phyloP scores from a whole-genome alignment of 2,797 vertebrate species.

The Cuniculus paca region DNA sequence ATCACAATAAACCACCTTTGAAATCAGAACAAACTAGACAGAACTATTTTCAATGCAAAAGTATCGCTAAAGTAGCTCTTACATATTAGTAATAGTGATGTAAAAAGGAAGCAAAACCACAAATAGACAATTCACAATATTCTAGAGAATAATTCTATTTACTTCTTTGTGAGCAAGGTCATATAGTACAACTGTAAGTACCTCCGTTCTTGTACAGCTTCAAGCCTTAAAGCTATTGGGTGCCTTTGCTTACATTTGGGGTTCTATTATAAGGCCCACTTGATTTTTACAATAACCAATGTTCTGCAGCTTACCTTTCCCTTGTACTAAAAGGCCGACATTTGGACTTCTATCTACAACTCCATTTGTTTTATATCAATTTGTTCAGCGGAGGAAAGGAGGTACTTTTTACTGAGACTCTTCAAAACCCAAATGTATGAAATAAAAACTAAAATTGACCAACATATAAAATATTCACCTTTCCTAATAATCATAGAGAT shows the following conservation, averaged over 20 bases:
- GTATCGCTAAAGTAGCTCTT: slow-evolving; percentile 15
- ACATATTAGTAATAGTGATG: slow-evolving; percentile 42
- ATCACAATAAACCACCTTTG: neutral
- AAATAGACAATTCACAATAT: neutral
- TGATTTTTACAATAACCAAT: slow-evolving; percentile 38
- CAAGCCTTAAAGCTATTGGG: neutral
- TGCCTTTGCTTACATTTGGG: slow-evolving; percentile 34
- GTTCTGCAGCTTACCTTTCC: neutral
- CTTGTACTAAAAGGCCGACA: slow-evolving; percentile 11
- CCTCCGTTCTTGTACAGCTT: neutral
- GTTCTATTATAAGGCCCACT: neutral
- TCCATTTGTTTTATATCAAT: slow-evolving; percentile 40
- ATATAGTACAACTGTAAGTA: neutral
- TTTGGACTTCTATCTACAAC: slow-evolving; percentile 37
- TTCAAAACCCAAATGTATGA: slow-evolving; percentile 58
- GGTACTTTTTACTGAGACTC: neutral
- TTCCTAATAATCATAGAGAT: slow-evolving; percentile 17
- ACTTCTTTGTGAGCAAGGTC: slow-evolving; percentile 18
- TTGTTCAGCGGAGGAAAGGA: slow-evolving; percentile 47
- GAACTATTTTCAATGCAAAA: slow-evolving; percentile 39
- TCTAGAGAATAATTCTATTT: slow-evolving; percentile 24
- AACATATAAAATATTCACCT: neutral
- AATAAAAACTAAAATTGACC: slow-evolving; percentile 40
- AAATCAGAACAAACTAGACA: slow-evolving; percentile 32
- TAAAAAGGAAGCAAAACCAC: neutral